Percentiles rank a stretch among this genome's conserved stretches.
phyloP scores from a whole-genome alignment of 2,888 invertebrate species.

The Hypolimnas misippus region DNA sequence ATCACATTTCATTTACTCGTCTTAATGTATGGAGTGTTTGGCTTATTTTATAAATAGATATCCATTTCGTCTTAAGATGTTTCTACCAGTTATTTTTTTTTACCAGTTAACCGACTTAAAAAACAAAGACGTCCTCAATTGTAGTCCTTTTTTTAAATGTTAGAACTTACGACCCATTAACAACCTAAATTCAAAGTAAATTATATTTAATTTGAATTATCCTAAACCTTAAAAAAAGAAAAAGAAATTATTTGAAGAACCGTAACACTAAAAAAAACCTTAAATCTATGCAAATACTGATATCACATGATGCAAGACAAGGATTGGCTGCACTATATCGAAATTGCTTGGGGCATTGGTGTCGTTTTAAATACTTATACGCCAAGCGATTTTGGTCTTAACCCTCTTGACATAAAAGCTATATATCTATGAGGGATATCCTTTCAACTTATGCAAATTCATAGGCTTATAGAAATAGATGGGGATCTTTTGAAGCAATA shows the following conservation, averaged over 20 bases:
- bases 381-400: constrained; percentile 48
- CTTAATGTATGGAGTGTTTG: neutral
- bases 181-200: no score
- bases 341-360: constrained; percentile 41
- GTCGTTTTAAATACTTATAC: constrained; percentile 35
- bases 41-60: neutral
- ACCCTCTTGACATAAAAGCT: constrained; percentile 46
- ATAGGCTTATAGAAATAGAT: constrained; percentile 54
- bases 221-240: no score
- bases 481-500: constrained; percentile 65
- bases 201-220: no score
- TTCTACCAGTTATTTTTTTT: no score
- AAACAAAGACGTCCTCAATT: no score
- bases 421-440: constrained; percentile 35
- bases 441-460: constrained; percentile 49
- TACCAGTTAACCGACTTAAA: no score
- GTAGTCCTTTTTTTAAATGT: no score
- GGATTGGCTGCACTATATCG: constrained; percentile 44
- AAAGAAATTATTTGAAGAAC: no score
- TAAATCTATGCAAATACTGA: constrained; percentile 44
- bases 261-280: constrained; percentile 11
- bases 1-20: constrained; percentile 9
- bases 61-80: neutral
- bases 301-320: constrained; percentile 42
- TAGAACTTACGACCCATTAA: no score